These are phyloP conservation scores for Epinephelus awoara DNA, from an alignment of 2,797 vertebrate genomes.

Conservation along the genomic window DNA sequence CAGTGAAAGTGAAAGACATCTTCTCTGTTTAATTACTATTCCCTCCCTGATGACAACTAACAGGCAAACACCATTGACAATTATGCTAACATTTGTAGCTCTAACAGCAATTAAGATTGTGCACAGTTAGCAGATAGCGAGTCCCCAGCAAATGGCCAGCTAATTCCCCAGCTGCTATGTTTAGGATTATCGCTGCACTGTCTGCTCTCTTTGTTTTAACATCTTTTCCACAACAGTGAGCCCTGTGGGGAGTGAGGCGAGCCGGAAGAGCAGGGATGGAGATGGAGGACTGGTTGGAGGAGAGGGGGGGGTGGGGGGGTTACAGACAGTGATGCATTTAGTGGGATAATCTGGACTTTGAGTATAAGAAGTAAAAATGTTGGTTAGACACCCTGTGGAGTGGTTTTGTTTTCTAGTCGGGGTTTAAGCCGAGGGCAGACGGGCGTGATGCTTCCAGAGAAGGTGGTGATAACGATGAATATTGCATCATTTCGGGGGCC, in stretches of 20 bases:
- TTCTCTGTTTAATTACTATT: slow-evolving; percentile 32
- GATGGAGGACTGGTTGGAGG: slow-evolving; percentile 15
- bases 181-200: slow-evolving; percentile 76
- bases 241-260: slow-evolving; percentile 69
- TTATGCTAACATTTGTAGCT: slow-evolving; percentile 4
- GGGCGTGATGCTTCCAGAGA: slow-evolving; percentile 26
- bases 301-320: not conserved
- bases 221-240: slow-evolving; percentile 80
- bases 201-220: slow-evolving; percentile 81
- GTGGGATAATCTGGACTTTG: slow-evolving; percentile 76
- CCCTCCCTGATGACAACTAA: slow-evolving; percentile 18
- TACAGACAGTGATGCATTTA: slow-evolving; percentile 59
- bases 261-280: slow-evolving; percentile 57
- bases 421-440: slow-evolving; percentile 58
- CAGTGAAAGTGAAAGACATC: slow-evolving; percentile 41
- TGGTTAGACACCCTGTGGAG: slow-evolving; percentile 67
- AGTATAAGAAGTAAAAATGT: slow-evolving; percentile 58
- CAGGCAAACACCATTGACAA: slow-evolving; percentile 16
- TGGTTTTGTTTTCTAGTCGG: slow-evolving; percentile 43
- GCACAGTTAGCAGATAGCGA: slow-evolving; percentile 28
- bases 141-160: slow-evolving; percentile 51
- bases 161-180: slow-evolving; percentile 78
- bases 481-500: slow-evolving; percentile 19
- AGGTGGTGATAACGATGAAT: slow-evolving; percentile 24
- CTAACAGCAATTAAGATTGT: slow-evolving; percentile 31